These are phyloP conservation scores for Xenops minutus DNA, from an alignment of 2,797 vertebrate species.

Conservation along the genomic window DNA sequence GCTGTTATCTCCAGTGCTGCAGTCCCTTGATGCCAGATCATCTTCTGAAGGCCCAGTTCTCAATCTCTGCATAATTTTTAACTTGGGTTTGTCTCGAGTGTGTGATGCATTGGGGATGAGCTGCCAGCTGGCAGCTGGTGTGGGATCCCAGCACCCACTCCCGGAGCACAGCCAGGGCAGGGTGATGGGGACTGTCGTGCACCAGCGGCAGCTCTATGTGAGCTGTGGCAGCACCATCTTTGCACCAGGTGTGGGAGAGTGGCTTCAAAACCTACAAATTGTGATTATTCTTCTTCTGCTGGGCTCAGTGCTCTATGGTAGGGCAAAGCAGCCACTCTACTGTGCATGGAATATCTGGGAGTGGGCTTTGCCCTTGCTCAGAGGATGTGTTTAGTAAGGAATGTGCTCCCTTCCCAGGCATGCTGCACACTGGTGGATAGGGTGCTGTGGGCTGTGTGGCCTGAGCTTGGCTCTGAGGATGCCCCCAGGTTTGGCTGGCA, in stretches of 20 bases:
- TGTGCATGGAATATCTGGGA: fast-evolving
- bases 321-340: not conserved
- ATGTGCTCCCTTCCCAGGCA: not conserved
- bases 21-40: not conserved
- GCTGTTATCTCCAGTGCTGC: not conserved
- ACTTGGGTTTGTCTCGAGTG: fast-evolving
- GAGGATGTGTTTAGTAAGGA: not conserved
- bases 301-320: not conserved
- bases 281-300: not conserved
- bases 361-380: not conserved
- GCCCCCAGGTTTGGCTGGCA: not conserved
- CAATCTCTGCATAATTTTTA: not conserved
- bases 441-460: fast-evolving
- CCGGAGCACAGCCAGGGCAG: not conserved
- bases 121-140: not conserved
- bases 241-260: not conserved
- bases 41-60: not conserved
- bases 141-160: not conserved
- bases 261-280: not conserved
- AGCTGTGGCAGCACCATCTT: not conserved
- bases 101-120: not conserved
- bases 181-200: not conserved
- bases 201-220: not conserved
- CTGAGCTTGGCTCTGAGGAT: not conserved
- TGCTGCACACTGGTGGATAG: not conserved